A percentile compares a stretch with the other conserved stretches of the same genome.
Evolutionary conservation across 2,888 invertebrate species (phyloP).

Genomic region (Poecilus cupreus): DNA sequence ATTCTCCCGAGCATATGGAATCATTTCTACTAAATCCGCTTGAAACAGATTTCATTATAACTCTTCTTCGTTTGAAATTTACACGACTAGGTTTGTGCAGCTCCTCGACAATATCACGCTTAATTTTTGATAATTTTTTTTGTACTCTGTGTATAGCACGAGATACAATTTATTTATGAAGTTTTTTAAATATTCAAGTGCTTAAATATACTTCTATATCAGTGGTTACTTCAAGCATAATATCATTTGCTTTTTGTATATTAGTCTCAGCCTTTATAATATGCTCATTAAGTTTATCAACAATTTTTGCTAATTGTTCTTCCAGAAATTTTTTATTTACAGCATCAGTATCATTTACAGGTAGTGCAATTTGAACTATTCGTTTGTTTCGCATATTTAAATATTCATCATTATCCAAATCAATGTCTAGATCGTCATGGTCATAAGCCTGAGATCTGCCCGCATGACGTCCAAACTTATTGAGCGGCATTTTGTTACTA

Average conservation of each 20-base stretch:
- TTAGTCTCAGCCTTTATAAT: not conserved
- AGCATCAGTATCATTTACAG: not conserved
- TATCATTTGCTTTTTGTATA: not conserved
- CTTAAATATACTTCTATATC: not conserved
- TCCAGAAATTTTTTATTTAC: slow-evolving; percentile 35
- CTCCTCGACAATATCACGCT: slow-evolving; percentile 63
- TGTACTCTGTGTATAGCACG: not conserved
- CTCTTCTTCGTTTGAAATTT: too few relatives aligned
- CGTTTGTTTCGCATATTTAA: too few relatives aligned
- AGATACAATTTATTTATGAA: not conserved
- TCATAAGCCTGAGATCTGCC: not conserved
- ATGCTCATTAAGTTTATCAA: not conserved
- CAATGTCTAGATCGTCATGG: not conserved
- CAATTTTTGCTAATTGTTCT: not conserved
- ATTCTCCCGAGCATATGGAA: slow-evolving; percentile 65
- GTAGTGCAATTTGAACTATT: not conserved
- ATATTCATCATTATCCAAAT: not conserved
- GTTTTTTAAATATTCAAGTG: not conserved
- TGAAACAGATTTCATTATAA: slow-evolving; percentile 69
- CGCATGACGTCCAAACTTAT: too few relatives aligned
- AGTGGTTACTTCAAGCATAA: not conserved
- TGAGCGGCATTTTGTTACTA: slow-evolving; percentile 6
- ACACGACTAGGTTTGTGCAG: slow-evolving; percentile 69
- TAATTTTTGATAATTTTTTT: slow-evolving; percentile 24
- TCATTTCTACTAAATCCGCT: slow-evolving; percentile 70